These are phyloP conservation scores for Neogale vison DNA, from an alignment of 2,113 vertebrate species.

Conservation along the genomic window DNA sequence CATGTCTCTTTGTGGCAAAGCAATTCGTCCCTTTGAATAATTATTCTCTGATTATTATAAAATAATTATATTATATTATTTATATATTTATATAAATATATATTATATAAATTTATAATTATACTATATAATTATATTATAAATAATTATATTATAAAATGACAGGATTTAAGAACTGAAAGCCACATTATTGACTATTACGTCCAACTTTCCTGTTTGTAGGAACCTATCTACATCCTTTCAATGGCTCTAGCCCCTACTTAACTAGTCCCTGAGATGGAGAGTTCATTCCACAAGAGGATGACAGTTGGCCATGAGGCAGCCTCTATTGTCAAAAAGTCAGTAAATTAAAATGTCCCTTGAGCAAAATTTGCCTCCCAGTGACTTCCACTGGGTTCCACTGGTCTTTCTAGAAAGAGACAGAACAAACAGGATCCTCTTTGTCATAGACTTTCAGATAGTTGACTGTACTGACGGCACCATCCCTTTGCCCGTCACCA, in stretches of 20 bases:
- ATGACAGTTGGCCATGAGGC: fast-evolving
- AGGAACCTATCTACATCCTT: neutral
- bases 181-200: neutral
- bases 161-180: neutral
- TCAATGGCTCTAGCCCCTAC: neutral
- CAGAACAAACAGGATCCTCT: neutral
- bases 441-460: neutral
- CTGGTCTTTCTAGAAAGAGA: constrained; percentile 6
- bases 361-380: neutral
- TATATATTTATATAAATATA: too few relatives aligned
- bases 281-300: neutral
- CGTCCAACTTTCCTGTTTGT: neutral
- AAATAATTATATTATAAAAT: neutral
- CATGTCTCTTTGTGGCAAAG: neutral
- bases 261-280: neutral
- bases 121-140: too few relatives aligned
- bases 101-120: too few relatives aligned
- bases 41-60: constrained; percentile 2
- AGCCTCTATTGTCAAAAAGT: neutral
- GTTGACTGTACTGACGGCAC: neutral
- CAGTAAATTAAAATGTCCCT: neutral
- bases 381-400: neutral
- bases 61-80: too few relatives aligned
- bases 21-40: neutral
- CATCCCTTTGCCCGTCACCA: too few relatives aligned